Base-by-base conservation (phyloP, 1,140 invertebrate genomes). In the Pachypeltis micranthus region DNA sequence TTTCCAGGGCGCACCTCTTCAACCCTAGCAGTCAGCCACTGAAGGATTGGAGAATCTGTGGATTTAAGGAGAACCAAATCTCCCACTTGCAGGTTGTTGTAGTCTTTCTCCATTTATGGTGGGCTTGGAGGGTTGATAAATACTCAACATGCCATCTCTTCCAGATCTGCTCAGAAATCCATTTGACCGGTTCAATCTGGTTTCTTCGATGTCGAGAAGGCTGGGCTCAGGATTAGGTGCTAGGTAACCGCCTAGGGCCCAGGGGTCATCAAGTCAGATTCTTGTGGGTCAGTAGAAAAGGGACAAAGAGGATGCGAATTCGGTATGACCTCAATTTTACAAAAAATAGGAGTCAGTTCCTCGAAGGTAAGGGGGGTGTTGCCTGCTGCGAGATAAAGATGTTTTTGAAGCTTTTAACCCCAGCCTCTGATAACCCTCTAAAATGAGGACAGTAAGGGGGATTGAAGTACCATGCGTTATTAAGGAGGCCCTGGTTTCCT, bases 21-120 rank as follows among this genome's bases (percentile, higher is more conserved):
- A 1, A 76, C 68, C 2, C 72, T 61, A n/a, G 69, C 74, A 23
- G 76, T 23, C 1, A 56, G n/a, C 75, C 75, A 77, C 61, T 71
- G 69, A 4, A 70, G 61, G n/a, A 71, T 72, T 16, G 73, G 71
- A 14, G 69, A 25, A 23, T 67, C 67, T 7, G 72, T 70, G 39
- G 70, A 64, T 55, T 72, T 71, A 2, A 76, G 59, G 0, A 76
- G 56, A 1, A 75, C 74, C 44, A 73, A 3, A 1, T 64, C 44
- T 14, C 68, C 67, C 24, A 47, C 23, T 25, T 64, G 10, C n/a
- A 67, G 10, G 26, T 55, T 61, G 7, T 14, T 1, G 26, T 12
- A 27, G 16, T n/a, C 2, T 25, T 55, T 55, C 63, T 29, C 71
- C 71, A 73, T 61, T 72, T 73, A 19, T 16, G 26, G 2, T 69